These are phyloP conservation scores for Wiebesia pumilae DNA, from an alignment of 1,140 invertebrate genomes.

Conservation along the genomic window DNA sequence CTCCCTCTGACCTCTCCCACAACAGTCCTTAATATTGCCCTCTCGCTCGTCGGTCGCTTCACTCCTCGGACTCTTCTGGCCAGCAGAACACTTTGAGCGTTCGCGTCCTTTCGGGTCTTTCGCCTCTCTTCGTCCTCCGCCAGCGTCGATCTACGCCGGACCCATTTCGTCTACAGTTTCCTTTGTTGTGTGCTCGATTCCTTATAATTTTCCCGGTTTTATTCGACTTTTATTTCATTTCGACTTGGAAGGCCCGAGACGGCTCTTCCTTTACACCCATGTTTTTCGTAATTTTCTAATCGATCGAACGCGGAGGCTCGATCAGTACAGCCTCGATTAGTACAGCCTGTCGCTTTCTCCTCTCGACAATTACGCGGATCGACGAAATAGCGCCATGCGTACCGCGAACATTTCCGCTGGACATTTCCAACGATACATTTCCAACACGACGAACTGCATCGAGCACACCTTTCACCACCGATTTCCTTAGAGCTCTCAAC, in stretches of 20 bases:
- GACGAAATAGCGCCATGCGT: no score
- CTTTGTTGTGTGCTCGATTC: background rate
- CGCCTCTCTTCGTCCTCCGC: background rate
- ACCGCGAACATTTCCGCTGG: no score
- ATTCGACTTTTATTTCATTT: conserved; percentile 3
- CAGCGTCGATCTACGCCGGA: background rate
- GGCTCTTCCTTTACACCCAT: conserved; percentile 19
- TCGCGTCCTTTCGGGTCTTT: conserved; percentile 4
- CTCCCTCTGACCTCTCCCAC: conserved; percentile 71
- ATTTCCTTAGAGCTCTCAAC: no score
- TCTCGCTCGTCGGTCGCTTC: background rate
- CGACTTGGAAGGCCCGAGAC: no score
- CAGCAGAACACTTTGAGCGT: background rate
- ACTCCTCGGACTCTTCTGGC: background rate
- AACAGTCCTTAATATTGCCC: conserved; percentile 39
- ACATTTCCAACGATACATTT: no score
- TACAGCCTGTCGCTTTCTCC: background rate
- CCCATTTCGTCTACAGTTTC: conserved; percentile 2
- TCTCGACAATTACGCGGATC: background rate
- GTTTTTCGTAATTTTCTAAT: conserved; percentile 7
- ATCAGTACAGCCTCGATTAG: background rate
- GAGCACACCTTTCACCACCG: no score
- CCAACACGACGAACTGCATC: no score
- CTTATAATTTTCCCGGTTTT: conserved; percentile 8
- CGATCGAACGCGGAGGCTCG: background rate